Evolutionary conservation across 35 echinoderm and acorn worm species (phyloP).

Genomic region (Lytechinus variegatus): DNA sequence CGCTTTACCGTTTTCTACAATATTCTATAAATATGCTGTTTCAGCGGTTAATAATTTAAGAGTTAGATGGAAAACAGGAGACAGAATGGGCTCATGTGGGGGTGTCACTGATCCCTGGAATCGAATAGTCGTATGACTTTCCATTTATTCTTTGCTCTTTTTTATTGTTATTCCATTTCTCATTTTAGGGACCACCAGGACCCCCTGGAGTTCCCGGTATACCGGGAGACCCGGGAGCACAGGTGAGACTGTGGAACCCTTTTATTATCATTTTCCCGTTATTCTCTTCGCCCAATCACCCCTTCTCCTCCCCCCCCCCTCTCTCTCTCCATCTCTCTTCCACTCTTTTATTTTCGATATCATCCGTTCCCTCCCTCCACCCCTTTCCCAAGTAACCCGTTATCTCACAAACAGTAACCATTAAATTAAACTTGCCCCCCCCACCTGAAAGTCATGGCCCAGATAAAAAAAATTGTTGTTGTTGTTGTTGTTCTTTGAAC

Average conservation of each 20-base stretch:
- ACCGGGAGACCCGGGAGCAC: neutral
- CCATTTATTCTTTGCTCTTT: no score
- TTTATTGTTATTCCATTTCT: neutral
- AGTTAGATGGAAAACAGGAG: no score
- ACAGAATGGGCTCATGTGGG: neutral
- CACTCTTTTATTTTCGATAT: neutral
- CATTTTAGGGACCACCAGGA: neutral
- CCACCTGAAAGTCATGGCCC: no score
- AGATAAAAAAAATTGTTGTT: no score
- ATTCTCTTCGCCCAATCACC: neutral
- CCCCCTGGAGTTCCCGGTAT: conserved; percentile 30
- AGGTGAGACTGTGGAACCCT: neutral
- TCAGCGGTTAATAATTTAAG: no score
- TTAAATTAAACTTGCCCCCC: neutral
- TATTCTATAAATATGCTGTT: no score
- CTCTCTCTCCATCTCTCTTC: neutral
- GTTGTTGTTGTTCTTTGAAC: no score
- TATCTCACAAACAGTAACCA: neutral
- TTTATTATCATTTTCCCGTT: no score
- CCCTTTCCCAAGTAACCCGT: neutral
- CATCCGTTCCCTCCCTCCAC: neutral
- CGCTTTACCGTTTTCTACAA: no score
- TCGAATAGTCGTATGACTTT: neutral
- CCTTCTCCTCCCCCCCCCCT: neutral
- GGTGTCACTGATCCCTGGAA: neutral